Base-by-base conservation (phyloP, 1,140 invertebrate genomes). In the Meloidogyne chitwoodi region DNA sequence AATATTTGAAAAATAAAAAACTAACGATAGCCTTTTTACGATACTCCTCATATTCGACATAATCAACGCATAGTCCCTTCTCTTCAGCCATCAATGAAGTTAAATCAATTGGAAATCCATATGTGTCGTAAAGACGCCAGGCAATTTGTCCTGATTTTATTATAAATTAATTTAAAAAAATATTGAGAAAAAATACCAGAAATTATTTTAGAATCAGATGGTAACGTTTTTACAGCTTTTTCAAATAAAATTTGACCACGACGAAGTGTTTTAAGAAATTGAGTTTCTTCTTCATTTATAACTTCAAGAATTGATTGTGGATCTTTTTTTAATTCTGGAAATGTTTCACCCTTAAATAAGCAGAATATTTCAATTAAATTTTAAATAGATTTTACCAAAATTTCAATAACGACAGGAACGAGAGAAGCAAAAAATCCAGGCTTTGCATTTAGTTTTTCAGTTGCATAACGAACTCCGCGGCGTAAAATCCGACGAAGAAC, bases 71-170 rank as follows among this genome's bases (percentile, higher is more conserved):
- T 0, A 99, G 88, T 12, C 93, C 93, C 87, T 93, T 94, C 89
- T 99, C 97, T 90, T 99, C 96, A 66, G 92, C 92, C 95, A 99
- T 99, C 1, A 99, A 89, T 82, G 93, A 92, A 0, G 97, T 99
- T 48, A 99, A 90, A 90, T 99, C 97, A 74, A 98, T 91, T 5
- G 97, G 96, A 87, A 99, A 99, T 16, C 96, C 97, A 88, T 98
- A 99, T 1, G 96, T 99, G 87, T 99, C 96, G 88, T 99, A 99
- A 61, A 99, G 89, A 65, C 94, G 90, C 96, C 96, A 99, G 2
- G 95, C 96, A 77, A 99, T 91, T 88, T 98, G 94, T 76, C 96
- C 65, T 67, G 6, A 34, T 26, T 73, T 61, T 34, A 64, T 24
- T 64, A 27, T 0, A 64, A 64, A 64, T 12, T 24, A 64, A 64